A percentile compares a stretch with the other conserved stretches of the same genome.
These are phyloP conservation scores for Rhingia campestris DNA, from an alignment of 2,888 invertebrate species.

Conservation along the genomic window DNA sequence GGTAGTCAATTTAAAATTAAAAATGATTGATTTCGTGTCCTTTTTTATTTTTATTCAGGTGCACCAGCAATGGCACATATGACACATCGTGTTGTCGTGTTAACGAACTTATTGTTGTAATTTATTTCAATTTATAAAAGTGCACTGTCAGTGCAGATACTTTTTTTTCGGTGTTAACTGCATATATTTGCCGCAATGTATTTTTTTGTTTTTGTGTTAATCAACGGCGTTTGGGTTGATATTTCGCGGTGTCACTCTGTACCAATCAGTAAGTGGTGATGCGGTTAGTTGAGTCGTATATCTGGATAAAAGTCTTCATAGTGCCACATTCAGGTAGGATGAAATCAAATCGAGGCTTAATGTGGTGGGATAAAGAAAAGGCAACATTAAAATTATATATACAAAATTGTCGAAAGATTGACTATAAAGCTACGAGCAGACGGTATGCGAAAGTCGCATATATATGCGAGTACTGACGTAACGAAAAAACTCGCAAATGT, in stretches of 20 bases:
- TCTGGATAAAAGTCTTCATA: no score
- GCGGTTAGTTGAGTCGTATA: not conserved
- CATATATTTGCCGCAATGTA: not conserved
- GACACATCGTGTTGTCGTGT: constrained; percentile 31
- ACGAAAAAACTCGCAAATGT: no score
- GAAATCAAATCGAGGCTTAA: no score
- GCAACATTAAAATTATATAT: no score
- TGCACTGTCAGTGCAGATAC: constrained; percentile 12
- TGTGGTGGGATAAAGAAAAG: no score
- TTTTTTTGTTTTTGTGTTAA: not conserved
- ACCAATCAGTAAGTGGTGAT: not conserved
- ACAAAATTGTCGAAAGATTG: no score
- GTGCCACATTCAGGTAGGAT: no score
- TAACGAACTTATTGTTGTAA: constrained; percentile 70
- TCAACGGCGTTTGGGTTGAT: not conserved
- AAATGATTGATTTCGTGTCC: constrained; percentile 50
- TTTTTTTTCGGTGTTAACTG: not conserved
- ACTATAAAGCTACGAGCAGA: no score
- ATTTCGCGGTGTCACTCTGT: not conserved
- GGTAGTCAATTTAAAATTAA: constrained; percentile 47
- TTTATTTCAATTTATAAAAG: constrained; percentile 47
- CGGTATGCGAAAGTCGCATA: no score
- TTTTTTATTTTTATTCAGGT: not conserved
- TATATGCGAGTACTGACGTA: no score
- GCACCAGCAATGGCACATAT: not conserved